Conservation (phyloP, 2,113 vertebrate genomes). For the Rousettus leschenaultii region DNA sequence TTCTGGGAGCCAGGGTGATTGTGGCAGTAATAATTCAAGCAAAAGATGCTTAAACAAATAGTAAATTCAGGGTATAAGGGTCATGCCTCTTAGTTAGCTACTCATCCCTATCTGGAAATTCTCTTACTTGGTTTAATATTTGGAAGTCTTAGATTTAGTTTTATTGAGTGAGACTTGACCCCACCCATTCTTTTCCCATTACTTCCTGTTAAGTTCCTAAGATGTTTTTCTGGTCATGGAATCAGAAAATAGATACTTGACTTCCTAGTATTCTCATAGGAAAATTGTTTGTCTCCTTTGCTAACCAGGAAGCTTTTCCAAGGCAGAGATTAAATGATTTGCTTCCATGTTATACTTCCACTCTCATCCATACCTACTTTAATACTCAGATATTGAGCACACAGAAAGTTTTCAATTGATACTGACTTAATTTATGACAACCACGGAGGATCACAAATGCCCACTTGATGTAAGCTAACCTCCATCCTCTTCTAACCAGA, state of each 20-base stretch:
- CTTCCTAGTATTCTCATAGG: background rate
- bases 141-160: background rate
- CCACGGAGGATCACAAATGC: background rate
- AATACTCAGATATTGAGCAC: background rate
- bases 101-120: background rate
- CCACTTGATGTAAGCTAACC: background rate
- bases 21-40: background rate
- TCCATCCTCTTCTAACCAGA: background rate
- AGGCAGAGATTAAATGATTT: background rate
- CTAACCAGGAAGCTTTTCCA: background rate
- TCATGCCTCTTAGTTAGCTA: background rate
- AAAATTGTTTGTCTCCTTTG: background rate
- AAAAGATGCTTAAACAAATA: background rate
- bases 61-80: background rate
- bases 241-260: background rate
- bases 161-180: background rate
- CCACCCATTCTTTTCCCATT: background rate
- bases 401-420: background rate
- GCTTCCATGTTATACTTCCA: background rate
- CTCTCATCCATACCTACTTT: background rate
- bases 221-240: background rate
- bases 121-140: background rate
- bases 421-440: background rate
- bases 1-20: background rate
- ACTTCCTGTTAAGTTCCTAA: background rate